These are phyloP conservation scores for Machimus rusticus DNA, from an alignment of 2,888 invertebrate species.

Conservation along the genomic window DNA sequence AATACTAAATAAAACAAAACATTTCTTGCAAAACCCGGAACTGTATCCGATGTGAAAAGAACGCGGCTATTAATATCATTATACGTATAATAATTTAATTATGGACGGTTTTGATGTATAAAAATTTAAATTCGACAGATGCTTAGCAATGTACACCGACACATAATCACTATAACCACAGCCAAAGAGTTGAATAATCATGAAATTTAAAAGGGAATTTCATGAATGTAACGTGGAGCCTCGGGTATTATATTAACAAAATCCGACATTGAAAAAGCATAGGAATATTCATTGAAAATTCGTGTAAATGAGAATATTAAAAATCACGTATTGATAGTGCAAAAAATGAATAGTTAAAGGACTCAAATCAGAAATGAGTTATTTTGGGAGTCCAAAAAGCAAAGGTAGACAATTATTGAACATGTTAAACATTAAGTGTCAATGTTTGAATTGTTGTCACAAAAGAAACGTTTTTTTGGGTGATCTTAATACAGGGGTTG, in stretches of 20 bases:
- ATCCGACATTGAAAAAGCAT: neutral
- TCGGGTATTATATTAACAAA: neutral
- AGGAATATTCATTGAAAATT: neutral
- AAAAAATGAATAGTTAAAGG: neutral
- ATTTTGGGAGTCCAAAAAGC: neutral
- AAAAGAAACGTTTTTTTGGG: neutral
- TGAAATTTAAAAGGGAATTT: neutral
- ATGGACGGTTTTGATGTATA: too few relatives aligned
- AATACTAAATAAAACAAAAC: too few relatives aligned
- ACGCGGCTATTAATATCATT: too few relatives aligned
- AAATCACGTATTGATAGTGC: neutral
- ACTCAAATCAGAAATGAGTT: neutral
- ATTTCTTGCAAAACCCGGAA: too few relatives aligned
- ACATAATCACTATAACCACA: neutral
- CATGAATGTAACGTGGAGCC: neutral
- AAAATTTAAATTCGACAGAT: too few relatives aligned
- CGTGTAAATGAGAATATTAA: neutral
- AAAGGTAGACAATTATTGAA: neutral
- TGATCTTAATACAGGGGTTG: neutral
- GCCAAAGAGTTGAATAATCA: neutral
- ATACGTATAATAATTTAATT: too few relatives aligned
- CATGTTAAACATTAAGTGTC: neutral
- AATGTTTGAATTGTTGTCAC: neutral
- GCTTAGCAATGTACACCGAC: too few relatives aligned
- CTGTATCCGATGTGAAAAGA: too few relatives aligned